Evolutionary conservation across 2,888 invertebrate species (phyloP), one percentile per base, ranked within the genome.

Genomic region (Holacanthella duospinosa): DNA sequence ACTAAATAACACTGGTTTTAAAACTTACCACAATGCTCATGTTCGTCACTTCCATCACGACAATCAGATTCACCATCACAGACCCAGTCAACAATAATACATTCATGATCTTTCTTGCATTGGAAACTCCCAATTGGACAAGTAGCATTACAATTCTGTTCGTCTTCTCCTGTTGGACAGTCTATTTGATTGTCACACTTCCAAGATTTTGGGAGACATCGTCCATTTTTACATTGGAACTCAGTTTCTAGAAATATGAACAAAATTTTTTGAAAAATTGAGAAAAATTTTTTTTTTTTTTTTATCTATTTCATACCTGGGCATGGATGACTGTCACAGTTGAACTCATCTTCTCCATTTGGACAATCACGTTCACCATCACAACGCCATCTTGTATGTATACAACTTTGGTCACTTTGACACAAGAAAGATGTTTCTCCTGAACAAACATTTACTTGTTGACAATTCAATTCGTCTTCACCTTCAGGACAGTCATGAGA

Each of bases 161-260:
- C 78, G 12, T 77, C 77, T 0, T 75, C 75, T 12, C 69, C 68
- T 71, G 76, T 76, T n/a, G 55, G 28, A 66, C 75, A 77, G 62
- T 76, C 75, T 21, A 75, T 71, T 60, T 75, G 61, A 21, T 25
- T 57, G 1, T 81, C 80, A 68, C 80, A 81, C 64, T 74, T 73
- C 78, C 79, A 79, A 1, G 71, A 67, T 28, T 64, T 66, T 1
- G 78, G 77, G 54, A 80, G 78, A 63, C 80, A 80, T 1, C 65
- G 63, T 9, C 78, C 76, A 2, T 70, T 71, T 0, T 73, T 55
- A 65, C 79, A 80, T 29, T 69, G 68, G 66, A 78, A 79, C 26
- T 74, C 65, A 9, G 67, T 65, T 43, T 62, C 68, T 66, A 24
- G 1, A 27, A n/a, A 4, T 48, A 21, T 48, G 19, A 48, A 48